These are phyloP conservation scores for Poeciliopsis turneri DNA, from an alignment of 2,797 vertebrate genomes.

Conservation along the genomic window DNA sequence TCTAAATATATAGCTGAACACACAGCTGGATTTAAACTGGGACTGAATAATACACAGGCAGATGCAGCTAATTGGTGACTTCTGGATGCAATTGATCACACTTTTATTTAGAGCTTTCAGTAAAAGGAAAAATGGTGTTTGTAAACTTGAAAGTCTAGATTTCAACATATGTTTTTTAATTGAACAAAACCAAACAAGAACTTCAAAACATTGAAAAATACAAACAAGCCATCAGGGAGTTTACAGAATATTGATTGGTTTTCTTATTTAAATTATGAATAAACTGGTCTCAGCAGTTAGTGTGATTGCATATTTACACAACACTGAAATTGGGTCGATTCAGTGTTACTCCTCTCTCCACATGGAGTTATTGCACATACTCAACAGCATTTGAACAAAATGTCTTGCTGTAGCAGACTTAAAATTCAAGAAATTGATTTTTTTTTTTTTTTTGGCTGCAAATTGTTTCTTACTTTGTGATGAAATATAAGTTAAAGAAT, in stretches of 20 bases:
- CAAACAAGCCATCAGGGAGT: not conserved
- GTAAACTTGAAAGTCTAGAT: not conserved
- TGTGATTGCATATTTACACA: not conserved
- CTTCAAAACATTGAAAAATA: not conserved
- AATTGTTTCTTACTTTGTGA: not conserved
- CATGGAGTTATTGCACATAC: not conserved
- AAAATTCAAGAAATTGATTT: not conserved
- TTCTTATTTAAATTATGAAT: not conserved
- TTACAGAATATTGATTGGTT: not conserved
- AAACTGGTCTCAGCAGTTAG: not conserved
- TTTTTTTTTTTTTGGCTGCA: not conserved
- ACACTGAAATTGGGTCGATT: not conserved
- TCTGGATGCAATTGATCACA: too few relatives aligned
- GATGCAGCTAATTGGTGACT: not conserved
- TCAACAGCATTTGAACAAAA: not conserved
- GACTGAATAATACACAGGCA: not conserved
- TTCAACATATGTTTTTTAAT: not conserved
- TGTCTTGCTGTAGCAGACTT: not conserved
- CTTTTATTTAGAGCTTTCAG: not conserved
- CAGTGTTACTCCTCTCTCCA: not conserved
- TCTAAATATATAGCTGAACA: too few relatives aligned
- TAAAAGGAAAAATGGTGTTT: not conserved
- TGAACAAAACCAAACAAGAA: not conserved
- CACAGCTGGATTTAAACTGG: not conserved
- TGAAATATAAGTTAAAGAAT: not conserved